phyloP scores from a whole-genome alignment of 2,888 invertebrate genomes.

The Philereme vetulata region DNA sequence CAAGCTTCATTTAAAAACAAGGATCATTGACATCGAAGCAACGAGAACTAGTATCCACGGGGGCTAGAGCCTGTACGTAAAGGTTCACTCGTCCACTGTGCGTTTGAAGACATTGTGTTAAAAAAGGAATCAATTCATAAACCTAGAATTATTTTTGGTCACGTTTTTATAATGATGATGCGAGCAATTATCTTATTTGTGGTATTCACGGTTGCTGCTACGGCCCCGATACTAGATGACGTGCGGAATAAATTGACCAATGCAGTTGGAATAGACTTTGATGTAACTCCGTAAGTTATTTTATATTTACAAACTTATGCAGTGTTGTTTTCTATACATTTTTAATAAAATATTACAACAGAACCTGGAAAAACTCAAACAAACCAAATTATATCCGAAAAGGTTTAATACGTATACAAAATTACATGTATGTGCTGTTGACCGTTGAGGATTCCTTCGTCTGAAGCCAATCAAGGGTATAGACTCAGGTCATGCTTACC shows the following conservation, averaged over 20 bases:
- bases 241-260: constrained; percentile 6
- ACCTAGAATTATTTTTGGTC: constrained; percentile 22
- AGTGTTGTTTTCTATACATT: not conserved
- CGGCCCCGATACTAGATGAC: constrained; percentile 17
- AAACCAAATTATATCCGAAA: too few relatives aligned
- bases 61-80: constrained; percentile 11
- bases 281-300: constrained; percentile 19
- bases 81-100: constrained; percentile 6
- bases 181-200: constrained; percentile 21
- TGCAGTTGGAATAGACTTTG: constrained; percentile 9
- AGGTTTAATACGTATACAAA: too few relatives aligned
- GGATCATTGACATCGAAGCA: constrained; percentile 17
- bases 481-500: too few relatives aligned
- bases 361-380: too few relatives aligned
- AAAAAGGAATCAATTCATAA: constrained; percentile 9
- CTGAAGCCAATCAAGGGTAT: too few relatives aligned
- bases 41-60: constrained; percentile 14
- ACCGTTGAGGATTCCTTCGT: too few relatives aligned
- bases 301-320: not conserved
- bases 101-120: constrained; percentile 10
- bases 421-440: too few relatives aligned
- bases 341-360: too few relatives aligned
- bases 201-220: constrained; percentile 20
- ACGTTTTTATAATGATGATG: constrained; percentile 22
- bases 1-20: constrained; percentile 7